Conservation (phyloP, 2,888 invertebrate species). For the Lepidochitona cinerea region DNA sequence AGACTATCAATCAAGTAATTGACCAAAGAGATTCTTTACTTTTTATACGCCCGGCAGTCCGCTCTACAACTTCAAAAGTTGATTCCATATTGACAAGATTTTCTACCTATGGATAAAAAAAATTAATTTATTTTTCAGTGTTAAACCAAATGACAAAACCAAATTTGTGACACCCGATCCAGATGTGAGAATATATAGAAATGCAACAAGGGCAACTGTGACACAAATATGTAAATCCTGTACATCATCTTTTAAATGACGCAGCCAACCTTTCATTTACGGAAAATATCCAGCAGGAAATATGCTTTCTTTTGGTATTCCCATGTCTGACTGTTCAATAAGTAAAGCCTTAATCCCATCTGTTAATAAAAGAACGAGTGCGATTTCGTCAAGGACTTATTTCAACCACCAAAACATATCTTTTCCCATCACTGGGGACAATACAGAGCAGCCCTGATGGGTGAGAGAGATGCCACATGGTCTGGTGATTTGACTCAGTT, state of each 20-base stretch:
- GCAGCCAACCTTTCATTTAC: not conserved
- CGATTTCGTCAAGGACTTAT: not conserved
- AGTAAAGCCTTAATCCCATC: not conserved
- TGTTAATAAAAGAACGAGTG: not conserved
- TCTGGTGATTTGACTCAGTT: not conserved
- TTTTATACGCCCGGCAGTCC: too few species aligned
- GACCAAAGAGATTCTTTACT: too few species aligned
- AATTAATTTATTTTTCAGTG: not conserved
- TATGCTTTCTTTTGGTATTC: not conserved
- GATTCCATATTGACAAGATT: too few species aligned
- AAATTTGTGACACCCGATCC: not conserved
- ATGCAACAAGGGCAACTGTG: not conserved
- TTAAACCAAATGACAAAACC: not conserved
- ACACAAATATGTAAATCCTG: not conserved
- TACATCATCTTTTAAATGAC: not conserved
- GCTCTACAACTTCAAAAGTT: too few species aligned
- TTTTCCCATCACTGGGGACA: not conserved
- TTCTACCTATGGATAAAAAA: too few species aligned
- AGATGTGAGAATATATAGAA: not conserved
- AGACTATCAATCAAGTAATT: too few species aligned
- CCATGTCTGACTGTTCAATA: not conserved
- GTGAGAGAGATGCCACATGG: not conserved
- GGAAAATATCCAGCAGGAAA: not conserved
- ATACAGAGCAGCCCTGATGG: not conserved
- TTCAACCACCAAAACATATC: not conserved